Evolutionary conservation across 2,113 vertebrate genomes (phyloP).

Genomic region (Chiloscyllium plagiosum): DNA sequence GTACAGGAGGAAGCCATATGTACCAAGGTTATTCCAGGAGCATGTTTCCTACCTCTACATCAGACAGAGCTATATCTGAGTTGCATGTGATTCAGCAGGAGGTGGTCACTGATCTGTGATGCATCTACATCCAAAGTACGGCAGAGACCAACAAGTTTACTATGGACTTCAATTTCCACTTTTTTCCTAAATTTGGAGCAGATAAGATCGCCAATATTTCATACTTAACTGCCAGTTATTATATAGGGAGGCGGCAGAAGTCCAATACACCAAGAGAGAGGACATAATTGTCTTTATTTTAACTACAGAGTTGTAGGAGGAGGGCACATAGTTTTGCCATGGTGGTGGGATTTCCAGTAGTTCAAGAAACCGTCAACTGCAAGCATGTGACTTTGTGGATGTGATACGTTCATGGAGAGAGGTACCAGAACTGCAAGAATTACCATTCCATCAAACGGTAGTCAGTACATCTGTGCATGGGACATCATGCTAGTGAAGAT

Average conservation of each 20-base stretch:
- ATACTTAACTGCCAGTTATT: not conserved
- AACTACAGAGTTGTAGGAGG: not conserved
- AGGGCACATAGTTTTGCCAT: too few relatives aligned
- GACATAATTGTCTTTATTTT: not conserved
- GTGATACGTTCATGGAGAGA: not conserved
- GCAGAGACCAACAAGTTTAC: not conserved
- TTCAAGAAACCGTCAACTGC: not conserved
- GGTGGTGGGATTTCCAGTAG: not conserved
- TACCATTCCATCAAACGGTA: not conserved
- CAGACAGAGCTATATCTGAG: not conserved
- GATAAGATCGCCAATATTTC: not conserved
- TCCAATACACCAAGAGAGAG: not conserved
- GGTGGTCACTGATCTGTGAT: not conserved
- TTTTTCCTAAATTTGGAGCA: not conserved
- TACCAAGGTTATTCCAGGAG: not conserved
- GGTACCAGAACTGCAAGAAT: not conserved
- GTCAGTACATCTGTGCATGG: too few relatives aligned
- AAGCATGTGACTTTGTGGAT: not conserved
- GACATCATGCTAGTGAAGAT: too few relatives aligned
- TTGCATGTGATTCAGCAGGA: not conserved
- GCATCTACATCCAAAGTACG: not conserved
- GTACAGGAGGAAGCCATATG: not conserved
- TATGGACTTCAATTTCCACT: not conserved
- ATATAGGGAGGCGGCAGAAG: too few relatives aligned
- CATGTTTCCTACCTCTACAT: not conserved